Base-by-base conservation (phyloP, 1,140 invertebrate genomes). In the Drosophila sulfurigaster region DNA sequence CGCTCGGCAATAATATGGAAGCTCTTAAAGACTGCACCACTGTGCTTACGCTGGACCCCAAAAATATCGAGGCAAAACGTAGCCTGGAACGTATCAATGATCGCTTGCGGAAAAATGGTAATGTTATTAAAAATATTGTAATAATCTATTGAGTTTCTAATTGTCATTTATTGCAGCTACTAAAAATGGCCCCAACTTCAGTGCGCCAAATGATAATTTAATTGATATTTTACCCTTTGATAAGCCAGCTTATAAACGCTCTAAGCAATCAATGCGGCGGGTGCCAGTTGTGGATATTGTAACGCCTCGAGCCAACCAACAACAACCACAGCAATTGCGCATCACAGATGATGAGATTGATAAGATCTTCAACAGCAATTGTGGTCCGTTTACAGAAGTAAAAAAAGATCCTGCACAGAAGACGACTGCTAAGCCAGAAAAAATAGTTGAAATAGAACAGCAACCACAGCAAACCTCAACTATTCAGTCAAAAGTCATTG, bases 191-290 rank as follows among this genome's bases (percentile, higher is more conserved):
- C 93, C 93, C 45, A 81, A 82, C 83, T 73, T 93, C 13, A 89
- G 67, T 5, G 59, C 94, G 30, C 69, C 92, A 7, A 94, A 93
- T 38, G 92, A 94, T 52, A 83, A 93, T 69, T 92, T 94, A 30
- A 92, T 93, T 57, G 93, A 95, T 28, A 94, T 96, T 48, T 80
- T 94, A 71, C 93, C 95, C 13, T 92, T 95, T 16, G 91, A 93
- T 68, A 96, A 96, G 92, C 93, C 94, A 13, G 94, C 95, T 7
- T 94, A 95, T 85, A 92, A 95, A 75, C 93, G 94, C 72, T 95
- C 95, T 8, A 95, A 95, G 93, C 93, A 94, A 76, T 91, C 94
- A 0, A 77, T 95, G 43, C 94, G 93, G 60, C 92, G 93, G 59
- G 92, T 95, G 25, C 75, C 89, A 2, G 94, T 95, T 41, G 91